Conservation (phyloP, 2,888 invertebrate species). For the Chelonus formosanus region DNA sequence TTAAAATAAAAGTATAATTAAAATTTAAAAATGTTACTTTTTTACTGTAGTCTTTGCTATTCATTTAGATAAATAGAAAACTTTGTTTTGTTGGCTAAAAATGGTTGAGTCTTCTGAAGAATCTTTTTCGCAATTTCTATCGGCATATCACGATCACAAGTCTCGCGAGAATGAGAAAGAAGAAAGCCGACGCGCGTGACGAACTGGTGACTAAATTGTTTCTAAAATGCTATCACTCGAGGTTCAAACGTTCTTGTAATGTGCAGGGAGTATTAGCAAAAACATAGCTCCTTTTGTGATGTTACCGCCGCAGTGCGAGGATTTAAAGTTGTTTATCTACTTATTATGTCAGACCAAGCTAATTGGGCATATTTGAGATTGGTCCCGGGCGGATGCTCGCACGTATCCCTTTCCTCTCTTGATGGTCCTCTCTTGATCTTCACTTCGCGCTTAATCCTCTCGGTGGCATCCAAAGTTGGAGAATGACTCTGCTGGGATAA, state of each 20-base stretch:
- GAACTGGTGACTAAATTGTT: constrained; percentile 46
- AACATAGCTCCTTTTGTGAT: constrained; percentile 26
- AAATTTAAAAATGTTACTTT: too few relatives aligned
- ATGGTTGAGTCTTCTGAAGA: too few relatives aligned
- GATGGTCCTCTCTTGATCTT: constrained; percentile 11
- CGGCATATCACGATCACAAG: neutral
- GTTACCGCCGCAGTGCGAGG: constrained; percentile 32
- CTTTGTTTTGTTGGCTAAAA: neutral
- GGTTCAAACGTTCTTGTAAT: constrained; percentile 28
- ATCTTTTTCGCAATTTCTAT: too few relatives aligned
- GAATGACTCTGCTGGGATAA: constrained; percentile 35
- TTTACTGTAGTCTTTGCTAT: too few relatives aligned
- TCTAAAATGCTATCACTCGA: constrained; percentile 56
- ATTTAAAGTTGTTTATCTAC: constrained; percentile 61
- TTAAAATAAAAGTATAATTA: too few relatives aligned
- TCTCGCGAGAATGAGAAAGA: constrained; percentile 1
- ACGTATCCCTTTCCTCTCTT: constrained; percentile 44
- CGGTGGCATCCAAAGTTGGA: constrained; percentile 29
- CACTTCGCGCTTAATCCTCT: constrained; percentile 1
- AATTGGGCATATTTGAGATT: constrained; percentile 61
- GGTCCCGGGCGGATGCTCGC: constrained; percentile 49
- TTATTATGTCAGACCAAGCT: constrained; percentile 61
- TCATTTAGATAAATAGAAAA: constrained; percentile 1
- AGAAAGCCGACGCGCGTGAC: constrained; percentile 1
- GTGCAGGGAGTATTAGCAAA: constrained; percentile 9